Percentiles rank a stretch among this genome's conserved stretches.
phyloP scores from a whole-genome alignment of 2,888 invertebrate species.

The Lucinisca nassula region DNA sequence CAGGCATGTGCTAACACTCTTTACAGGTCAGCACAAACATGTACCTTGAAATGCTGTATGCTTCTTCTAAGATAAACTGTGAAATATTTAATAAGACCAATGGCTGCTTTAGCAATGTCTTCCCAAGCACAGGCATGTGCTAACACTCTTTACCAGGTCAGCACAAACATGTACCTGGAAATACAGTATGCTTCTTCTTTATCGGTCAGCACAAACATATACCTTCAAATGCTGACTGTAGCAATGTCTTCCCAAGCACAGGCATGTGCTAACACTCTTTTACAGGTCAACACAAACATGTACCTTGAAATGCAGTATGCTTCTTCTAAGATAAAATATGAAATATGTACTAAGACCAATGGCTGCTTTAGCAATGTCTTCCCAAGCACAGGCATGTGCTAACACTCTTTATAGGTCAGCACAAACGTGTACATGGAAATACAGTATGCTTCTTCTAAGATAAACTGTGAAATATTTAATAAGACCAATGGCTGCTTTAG shows the following conservation, averaged over 20 bases:
- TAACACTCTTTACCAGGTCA: neutral
- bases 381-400: neutral
- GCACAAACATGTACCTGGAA: neutral
- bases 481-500: neutral
- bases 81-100: neutral
- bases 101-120: neutral
- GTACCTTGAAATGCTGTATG: neutral
- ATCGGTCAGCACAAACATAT: neutral
- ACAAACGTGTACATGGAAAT: neutral
- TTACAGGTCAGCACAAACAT: neutral
- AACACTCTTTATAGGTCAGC: neutral
- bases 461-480: neutral
- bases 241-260: neutral
- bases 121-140: neutral
- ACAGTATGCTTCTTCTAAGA: neutral
- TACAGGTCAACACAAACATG: neutral
- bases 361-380: neutral
- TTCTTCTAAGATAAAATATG: neutral
- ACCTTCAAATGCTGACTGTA: neutral
- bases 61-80: neutral
- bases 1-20: neutral
- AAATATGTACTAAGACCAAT: neutral
- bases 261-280: neutral
- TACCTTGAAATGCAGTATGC: neutral
- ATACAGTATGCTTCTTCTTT: neutral